These are phyloP conservation scores for Ooceraea biroi DNA, from an alignment of 1,140 invertebrate genomes.

Conservation along the genomic window DNA sequence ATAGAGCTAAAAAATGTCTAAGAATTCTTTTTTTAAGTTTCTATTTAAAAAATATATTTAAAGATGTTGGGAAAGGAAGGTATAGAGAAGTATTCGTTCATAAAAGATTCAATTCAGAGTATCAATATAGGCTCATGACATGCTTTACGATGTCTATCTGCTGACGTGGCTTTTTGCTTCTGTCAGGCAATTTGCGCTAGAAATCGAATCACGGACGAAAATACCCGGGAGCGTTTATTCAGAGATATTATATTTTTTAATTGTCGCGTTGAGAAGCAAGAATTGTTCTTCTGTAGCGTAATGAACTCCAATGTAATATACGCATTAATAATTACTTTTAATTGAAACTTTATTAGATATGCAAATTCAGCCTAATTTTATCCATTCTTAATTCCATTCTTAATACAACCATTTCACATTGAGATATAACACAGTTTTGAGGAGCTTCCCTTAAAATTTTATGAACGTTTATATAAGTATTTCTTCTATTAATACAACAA, in stretches of 20 bases:
- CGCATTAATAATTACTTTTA: conserved; percentile 11
- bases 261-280: neutral
- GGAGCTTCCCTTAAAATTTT: too few relatives aligned
- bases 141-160: conserved; percentile 37
- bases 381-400: too few relatives aligned
- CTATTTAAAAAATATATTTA: neutral
- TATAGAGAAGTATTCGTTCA: neutral
- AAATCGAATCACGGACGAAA: conserved; percentile 32
- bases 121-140: neutral
- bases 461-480: too few relatives aligned
- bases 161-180: conserved; percentile 34
- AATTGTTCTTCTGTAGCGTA: too few relatives aligned
- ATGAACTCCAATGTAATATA: neutral
- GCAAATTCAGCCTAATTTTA: too few relatives aligned
- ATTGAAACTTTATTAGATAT: too few relatives aligned
- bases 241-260: conserved; percentile 33
- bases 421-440: too few relatives aligned
- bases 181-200: conserved; percentile 30
- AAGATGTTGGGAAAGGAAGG: neutral
- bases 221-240: conserved; percentile 9
- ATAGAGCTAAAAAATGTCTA: neutral
- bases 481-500: too few relatives aligned
- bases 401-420: too few relatives aligned
- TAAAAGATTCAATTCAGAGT: neutral
- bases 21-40: neutral